phyloP scores from a whole-genome alignment of 2,888 invertebrate species.

The Parnassius smintheus region DNA sequence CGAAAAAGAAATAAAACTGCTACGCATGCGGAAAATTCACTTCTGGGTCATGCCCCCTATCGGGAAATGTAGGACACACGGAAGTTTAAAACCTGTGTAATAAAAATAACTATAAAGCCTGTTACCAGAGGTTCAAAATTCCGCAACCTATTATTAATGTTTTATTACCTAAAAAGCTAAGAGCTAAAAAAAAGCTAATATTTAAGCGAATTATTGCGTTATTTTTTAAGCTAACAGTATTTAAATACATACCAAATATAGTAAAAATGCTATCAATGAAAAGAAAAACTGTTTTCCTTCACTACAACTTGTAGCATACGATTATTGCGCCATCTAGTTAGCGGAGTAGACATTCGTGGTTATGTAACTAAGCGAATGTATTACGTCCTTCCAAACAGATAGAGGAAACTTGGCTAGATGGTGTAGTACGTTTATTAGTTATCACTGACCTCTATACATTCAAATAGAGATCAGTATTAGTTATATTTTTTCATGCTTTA shows the following conservation, averaged over 20 bases:
- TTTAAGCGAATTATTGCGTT: background rate
- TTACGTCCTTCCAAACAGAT: background rate
- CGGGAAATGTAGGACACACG: conserved; percentile 30
- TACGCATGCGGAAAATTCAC: conserved; percentile 64
- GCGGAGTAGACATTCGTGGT: background rate
- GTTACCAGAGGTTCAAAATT: too few relatives aligned
- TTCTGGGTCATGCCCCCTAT: conserved; percentile 41
- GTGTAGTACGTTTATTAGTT: background rate
- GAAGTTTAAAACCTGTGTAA: conserved; percentile 9
- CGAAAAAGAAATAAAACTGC: conserved; percentile 48
- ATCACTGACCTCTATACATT: too few relatives aligned
- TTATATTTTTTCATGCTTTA: too few relatives aligned
- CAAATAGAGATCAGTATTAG: too few relatives aligned
- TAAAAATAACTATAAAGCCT: background rate
- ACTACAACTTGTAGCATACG: background rate
- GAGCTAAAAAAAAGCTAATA: too few relatives aligned
- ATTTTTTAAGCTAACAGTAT: background rate
- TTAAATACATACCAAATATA: too few relatives aligned
- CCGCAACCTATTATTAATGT: too few relatives aligned
- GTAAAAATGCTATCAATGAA: background rate
- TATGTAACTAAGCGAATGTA: background rate
- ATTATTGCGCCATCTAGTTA: conserved; percentile 14
- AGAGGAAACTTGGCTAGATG: background rate
- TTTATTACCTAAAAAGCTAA: too few relatives aligned
- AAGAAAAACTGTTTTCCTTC: background rate